A percentile compares a stretch with the other conserved stretches of the same genome.
These are phyloP conservation scores for Fulica atra DNA, from an alignment of 2,113 vertebrate genomes.

Conservation along the genomic window DNA sequence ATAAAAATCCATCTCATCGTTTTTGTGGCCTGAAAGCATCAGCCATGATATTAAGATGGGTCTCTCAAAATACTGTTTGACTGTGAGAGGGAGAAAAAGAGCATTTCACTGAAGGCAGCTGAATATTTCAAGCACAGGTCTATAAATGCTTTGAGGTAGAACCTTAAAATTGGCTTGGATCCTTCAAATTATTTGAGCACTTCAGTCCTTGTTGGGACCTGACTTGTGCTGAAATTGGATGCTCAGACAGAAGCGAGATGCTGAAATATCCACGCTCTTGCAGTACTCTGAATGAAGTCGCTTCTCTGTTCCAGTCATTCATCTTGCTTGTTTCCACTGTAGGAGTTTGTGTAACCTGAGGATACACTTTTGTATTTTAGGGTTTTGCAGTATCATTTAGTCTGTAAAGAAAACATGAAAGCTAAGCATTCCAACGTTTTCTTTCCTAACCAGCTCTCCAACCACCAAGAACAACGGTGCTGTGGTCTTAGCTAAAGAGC, in stretches of 20 bases:
- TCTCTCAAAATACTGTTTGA: not conserved
- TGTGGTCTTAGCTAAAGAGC: not conserved
- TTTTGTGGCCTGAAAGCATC: not conserved
- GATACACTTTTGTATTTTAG: not conserved
- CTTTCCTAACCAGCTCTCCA: conserved; percentile 29
- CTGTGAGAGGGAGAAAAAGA: not conserved
- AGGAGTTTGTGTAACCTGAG: not conserved
- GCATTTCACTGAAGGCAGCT: not conserved
- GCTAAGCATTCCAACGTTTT: not conserved
- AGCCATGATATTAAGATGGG: not conserved
- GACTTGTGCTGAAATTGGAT: not conserved
- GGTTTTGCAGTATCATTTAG: not conserved
- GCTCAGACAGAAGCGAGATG: not conserved
- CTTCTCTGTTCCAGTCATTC: not conserved
- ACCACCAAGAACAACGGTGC: not conserved
- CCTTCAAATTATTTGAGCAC: not conserved
- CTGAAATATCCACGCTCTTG: not conserved
- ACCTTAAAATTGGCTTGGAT: not conserved
- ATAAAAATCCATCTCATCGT: conserved; percentile 1
- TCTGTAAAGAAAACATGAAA: not conserved
- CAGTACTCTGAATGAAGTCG: not conserved
- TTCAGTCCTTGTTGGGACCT: not conserved
- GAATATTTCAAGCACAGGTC: not conserved
- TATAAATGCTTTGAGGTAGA: not conserved
- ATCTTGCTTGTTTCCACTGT: not conserved